Conservation (phyloP, 2,888 invertebrate genomes). For the Agrypnus murinus region DNA sequence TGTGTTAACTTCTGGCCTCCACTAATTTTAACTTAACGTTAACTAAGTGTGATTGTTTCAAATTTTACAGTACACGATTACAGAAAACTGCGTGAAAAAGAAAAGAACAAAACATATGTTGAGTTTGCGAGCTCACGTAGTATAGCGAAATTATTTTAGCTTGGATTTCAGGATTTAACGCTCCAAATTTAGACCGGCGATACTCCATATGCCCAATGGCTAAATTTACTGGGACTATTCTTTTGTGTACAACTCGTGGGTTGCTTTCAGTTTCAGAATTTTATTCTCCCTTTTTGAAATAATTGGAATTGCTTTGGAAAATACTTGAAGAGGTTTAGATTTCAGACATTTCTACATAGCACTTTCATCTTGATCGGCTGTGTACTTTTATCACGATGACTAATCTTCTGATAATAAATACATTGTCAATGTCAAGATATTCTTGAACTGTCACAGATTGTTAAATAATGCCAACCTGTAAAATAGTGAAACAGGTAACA, state of each 20-base stretch:
- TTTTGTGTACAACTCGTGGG: slow-evolving; percentile 36
- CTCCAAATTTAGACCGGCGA: slow-evolving; percentile 75
- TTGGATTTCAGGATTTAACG: slow-evolving; percentile 61
- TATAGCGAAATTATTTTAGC: slow-evolving; percentile 10
- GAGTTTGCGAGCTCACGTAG: neutral
- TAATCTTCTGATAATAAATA: slow-evolving; percentile 14
- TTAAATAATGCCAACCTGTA: neutral
- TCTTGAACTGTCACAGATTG: neutral
- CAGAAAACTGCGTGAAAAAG: slow-evolving; percentile 5
- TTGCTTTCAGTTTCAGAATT: slow-evolving; percentile 7
- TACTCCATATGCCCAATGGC: slow-evolving; percentile 33
- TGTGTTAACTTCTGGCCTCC: neutral
- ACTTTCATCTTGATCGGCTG: neutral
- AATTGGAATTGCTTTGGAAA: no score
- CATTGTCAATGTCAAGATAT: slow-evolving; percentile 14
- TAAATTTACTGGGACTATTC: slow-evolving; percentile 42
- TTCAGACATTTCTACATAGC: no score
- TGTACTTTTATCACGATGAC: slow-evolving; percentile 2
- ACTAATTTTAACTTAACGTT: slow-evolving; percentile 8
- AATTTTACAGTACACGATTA: neutral
- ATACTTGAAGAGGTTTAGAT: no score
- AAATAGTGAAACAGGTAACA: neutral
- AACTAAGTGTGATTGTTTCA: neutral
- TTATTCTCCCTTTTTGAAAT: no score
- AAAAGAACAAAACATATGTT: slow-evolving; percentile 3